These are phyloP conservation scores for Tanypteryx hageni DNA, from an alignment of 2,888 invertebrate species.

Conservation along the genomic window DNA sequence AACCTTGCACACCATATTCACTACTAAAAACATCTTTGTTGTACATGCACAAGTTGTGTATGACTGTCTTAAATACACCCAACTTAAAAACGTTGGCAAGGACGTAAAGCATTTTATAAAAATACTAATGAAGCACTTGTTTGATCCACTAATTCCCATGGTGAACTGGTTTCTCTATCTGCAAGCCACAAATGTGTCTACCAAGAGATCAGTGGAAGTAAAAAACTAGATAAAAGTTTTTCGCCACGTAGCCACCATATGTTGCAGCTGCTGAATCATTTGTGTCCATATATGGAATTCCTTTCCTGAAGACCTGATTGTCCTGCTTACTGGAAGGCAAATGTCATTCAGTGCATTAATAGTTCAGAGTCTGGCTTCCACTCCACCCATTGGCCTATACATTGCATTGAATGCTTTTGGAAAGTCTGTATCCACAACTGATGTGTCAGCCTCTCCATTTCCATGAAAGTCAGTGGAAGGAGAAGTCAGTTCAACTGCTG, in stretches of 20 bases:
- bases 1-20: constrained; percentile 12
- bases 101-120: constrained; percentile 22
- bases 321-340: background rate
- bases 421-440: constrained; percentile 80
- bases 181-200: background rate
- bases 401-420: constrained; percentile 81
- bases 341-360: background rate
- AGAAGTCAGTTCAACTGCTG: constrained; percentile 39
- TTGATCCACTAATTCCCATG: background rate
- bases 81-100: constrained; percentile 8
- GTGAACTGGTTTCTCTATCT: background rate
- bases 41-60: background rate
- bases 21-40: background rate
- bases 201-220: background rate
- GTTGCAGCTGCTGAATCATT: background rate
- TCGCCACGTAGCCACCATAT: background rate
- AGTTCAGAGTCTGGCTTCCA: constrained; percentile 59
- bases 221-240: background rate
- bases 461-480: constrained; percentile 16
- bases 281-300: background rate
- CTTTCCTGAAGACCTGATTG: background rate
- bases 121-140: background rate
- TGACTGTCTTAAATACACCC: constrained; percentile 5
- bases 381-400: constrained; percentile 71
- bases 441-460: constrained; percentile 72